phyloP scores from a whole-genome alignment of 2,888 invertebrate genomes.

The Bedellia somnulentella region DNA sequence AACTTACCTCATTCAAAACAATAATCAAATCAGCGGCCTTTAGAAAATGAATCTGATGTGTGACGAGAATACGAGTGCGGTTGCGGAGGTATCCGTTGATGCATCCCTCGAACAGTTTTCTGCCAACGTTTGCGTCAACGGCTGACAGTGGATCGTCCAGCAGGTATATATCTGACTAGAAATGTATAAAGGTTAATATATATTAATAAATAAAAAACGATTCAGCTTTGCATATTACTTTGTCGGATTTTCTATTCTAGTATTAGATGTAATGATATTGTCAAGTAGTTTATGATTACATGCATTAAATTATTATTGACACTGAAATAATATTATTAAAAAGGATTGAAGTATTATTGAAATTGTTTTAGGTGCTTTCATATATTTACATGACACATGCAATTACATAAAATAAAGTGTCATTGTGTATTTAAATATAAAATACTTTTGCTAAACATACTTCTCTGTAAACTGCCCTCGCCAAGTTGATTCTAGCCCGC shows the following conservation, averaged over 20 bases:
- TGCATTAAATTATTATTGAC: background rate
- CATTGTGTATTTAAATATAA: too few relatives aligned
- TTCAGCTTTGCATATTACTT: too few relatives aligned
- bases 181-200: background rate
- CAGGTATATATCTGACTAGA: constrained; percentile 69
- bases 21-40: constrained; percentile 68
- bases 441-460: constrained; percentile 15
- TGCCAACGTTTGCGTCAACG: constrained; percentile 79
- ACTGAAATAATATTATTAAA: background rate
- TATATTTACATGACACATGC: too few relatives aligned
- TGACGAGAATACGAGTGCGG: constrained; percentile 76
- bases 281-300: background rate
- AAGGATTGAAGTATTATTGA: background rate
- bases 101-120: constrained; percentile 77
- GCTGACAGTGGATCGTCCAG: constrained; percentile 87
- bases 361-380: too few relatives aligned
- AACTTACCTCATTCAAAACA: constrained; percentile 52
- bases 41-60: constrained; percentile 84
- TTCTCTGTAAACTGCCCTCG: constrained; percentile 52
- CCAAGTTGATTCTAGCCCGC: constrained; percentile 70
- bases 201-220: too few relatives aligned
- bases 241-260: too few relatives aligned
- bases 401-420: too few relatives aligned
- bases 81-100: constrained; percentile 67
- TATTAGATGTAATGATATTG: too few relatives aligned